Conservation (phyloP, 2,888 invertebrate species). For the Drosophila nr. perissopoda region DNA sequence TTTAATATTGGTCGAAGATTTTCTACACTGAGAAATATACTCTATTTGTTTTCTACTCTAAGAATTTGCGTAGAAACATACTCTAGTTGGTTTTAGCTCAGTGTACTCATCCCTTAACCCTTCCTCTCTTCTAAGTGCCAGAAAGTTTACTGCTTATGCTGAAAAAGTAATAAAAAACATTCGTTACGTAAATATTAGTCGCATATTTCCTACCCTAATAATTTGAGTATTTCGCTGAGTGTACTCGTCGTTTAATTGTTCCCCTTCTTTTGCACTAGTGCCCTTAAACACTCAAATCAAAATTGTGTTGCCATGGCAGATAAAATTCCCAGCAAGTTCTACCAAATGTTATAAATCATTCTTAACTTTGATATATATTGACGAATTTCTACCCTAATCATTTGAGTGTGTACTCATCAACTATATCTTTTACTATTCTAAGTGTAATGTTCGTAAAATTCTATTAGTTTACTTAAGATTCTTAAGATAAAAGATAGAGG, state of each 20-base stretch:
- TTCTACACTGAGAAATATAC: not conserved
- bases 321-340: not conserved
- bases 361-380: not conserved
- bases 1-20: not conserved
- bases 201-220: not conserved
- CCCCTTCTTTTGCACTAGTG: not conserved
- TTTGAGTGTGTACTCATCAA: not conserved
- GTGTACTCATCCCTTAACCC: no score
- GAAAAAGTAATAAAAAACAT: not conserved
- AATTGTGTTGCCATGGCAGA: not conserved
- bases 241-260: not conserved
- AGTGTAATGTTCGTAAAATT: not conserved
- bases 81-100: not conserved
- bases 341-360: constrained; percentile 1
- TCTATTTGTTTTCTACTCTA: not conserved
- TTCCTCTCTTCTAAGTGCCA: no score
- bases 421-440: not conserved
- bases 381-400: not conserved
- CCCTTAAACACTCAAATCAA: not conserved
- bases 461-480: not conserved
- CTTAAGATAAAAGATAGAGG: no score
- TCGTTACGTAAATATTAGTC: not conserved
- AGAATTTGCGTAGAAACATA: not conserved
- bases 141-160: not conserved
- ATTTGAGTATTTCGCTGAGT: not conserved